These are phyloP conservation scores for Steinernema feltiae DNA, from an alignment of 1,140 invertebrate genomes.

Conservation along the genomic window DNA sequence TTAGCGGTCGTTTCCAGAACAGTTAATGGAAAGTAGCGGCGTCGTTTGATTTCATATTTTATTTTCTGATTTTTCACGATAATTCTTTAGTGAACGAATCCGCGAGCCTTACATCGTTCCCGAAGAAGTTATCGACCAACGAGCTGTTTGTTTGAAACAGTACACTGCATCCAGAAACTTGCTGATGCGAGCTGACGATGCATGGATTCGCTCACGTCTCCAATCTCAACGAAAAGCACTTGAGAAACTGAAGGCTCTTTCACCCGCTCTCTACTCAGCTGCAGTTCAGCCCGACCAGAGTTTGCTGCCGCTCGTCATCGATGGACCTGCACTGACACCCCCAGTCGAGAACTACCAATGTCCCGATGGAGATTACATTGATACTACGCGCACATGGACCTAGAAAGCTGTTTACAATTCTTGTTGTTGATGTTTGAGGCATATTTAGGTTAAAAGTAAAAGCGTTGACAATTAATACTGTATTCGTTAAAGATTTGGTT, in stretches of 20 bases:
- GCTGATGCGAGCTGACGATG: conserved; percentile 36
- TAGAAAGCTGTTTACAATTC: conserved; percentile 7
- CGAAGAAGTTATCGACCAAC: conserved; percentile 35
- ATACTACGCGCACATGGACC: conserved; percentile 50
- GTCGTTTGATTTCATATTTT: no score
- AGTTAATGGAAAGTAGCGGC: no score
- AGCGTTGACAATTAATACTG: no score
- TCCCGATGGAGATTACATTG: conserved; percentile 59
- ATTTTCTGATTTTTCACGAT: no score
- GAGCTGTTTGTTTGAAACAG: conserved; percentile 41
- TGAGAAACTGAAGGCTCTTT: conserved; percentile 49
- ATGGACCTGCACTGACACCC: conserved; percentile 57
- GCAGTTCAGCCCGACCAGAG: conserved; percentile 55
- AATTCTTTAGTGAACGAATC: conserved; percentile 40
- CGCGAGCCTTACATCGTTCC: conserved; percentile 20
- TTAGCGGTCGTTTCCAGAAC: no score
- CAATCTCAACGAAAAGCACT: conserved; percentile 52
- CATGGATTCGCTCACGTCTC: conserved; percentile 42
- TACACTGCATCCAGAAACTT: conserved; percentile 32
- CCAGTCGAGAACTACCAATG: conserved; percentile 55
- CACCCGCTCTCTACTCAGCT: conserved; percentile 56
- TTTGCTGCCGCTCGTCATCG: conserved; percentile 42
- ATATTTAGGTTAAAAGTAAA: background rate
- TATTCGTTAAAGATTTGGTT: background rate
- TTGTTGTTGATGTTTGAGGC: conserved; percentile 19